phyloP scores from a whole-genome alignment of 2,113 vertebrate genomes.

The Balaenoptera acutorostrata region DNA sequence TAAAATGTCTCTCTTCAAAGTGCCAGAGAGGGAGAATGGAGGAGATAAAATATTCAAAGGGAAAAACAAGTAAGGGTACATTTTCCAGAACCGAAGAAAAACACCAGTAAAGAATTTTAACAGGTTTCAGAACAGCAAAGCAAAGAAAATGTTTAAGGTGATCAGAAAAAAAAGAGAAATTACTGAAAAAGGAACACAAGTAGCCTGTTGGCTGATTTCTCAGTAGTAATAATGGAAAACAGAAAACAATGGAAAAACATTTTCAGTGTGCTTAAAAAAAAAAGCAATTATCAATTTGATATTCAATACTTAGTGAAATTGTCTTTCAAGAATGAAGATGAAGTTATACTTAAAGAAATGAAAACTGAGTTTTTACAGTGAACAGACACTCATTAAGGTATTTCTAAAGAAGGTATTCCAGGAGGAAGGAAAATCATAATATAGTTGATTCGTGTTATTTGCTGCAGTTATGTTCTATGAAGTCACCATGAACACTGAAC shows the following conservation, averaged over 20 bases:
- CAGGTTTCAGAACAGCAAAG: not conserved
- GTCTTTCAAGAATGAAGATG: not conserved
- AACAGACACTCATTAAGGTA: not conserved
- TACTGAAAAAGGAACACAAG: not conserved
- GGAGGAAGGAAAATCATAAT: not conserved
- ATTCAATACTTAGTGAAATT: not conserved
- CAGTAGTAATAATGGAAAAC: not conserved
- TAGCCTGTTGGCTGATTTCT: not conserved
- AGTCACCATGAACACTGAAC: not conserved
- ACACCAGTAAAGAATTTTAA: not conserved
- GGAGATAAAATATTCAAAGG: not conserved
- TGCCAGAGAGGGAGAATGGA: not conserved
- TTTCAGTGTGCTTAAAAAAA: not conserved
- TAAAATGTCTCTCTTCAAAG: not conserved
- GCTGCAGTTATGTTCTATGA: not conserved
- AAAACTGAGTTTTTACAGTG: not conserved
- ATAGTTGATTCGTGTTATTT: not conserved
- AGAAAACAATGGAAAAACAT: not conserved
- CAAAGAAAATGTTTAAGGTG: not conserved
- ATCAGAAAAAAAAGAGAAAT: not conserved
- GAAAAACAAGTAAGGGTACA: not conserved
- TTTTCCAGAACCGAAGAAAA: not conserved
- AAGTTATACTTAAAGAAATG: not conserved
- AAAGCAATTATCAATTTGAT: not conserved
- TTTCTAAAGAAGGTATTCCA: not conserved